These are phyloP conservation scores for Apodemus speciosus DNA, from an alignment of 2,113 vertebrate genomes.

Conservation along the genomic window DNA sequence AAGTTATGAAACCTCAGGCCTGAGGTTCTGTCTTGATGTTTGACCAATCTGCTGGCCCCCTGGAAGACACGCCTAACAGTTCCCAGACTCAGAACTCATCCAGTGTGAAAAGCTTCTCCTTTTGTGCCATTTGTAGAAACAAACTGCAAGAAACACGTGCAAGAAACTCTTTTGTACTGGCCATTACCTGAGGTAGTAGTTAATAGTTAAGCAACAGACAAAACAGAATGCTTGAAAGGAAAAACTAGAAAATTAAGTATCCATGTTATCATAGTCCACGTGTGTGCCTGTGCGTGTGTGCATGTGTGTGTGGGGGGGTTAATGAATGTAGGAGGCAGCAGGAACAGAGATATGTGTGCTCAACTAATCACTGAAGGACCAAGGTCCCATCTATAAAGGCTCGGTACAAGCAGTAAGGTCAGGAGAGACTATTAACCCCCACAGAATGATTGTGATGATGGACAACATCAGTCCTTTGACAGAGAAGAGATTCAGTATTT, in stretches of 20 bases:
- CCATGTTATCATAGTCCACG: background rate
- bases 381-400: background rate
- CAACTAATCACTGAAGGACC: background rate
- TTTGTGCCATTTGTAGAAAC: background rate
- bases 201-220: background rate
- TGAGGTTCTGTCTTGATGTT: background rate
- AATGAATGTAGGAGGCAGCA: background rate
- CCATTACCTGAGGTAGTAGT: background rate
- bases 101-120: background rate
- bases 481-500: background rate
- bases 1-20: background rate
- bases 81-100: background rate
- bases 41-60: background rate
- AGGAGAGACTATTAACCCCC: background rate
- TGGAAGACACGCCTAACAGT: background rate
- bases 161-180: background rate
- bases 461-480: background rate
- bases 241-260: slow-evolving; percentile 1
- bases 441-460: background rate
- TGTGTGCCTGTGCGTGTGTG: background rate
- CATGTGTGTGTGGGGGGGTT: background rate
- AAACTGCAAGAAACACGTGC: background rate
- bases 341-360: background rate
- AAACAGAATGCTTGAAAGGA: background rate
- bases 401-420: background rate